Evolutionary conservation across 1,140 invertebrate genomes (phyloP).

Genomic region (Grapholita molesta): DNA sequence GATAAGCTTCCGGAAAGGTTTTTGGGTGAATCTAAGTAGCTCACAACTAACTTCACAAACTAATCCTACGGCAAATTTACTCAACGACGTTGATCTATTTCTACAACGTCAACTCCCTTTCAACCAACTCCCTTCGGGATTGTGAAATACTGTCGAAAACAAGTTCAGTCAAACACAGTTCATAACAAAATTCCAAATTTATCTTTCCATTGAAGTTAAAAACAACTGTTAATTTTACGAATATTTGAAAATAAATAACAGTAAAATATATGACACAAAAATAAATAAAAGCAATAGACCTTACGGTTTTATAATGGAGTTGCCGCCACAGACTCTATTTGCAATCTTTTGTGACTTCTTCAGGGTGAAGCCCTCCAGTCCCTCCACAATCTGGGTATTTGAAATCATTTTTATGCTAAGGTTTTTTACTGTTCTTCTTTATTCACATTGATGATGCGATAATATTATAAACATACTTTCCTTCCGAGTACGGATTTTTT

Average conservation of each 20-base stretch:
- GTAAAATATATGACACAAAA: background rate
- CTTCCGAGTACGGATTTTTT: too few relatives aligned
- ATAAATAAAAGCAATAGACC: background rate
- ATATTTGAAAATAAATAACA: background rate
- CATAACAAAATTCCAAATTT: background rate
- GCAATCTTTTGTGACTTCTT: background rate
- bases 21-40: background rate
- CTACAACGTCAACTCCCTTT: background rate
- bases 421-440: background rate
- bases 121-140: too few relatives aligned
- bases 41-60: background rate
- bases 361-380: background rate
- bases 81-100: background rate
- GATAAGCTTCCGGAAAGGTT: background rate
- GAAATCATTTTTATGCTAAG: background rate
- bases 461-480: too few relatives aligned
- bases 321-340: background rate
- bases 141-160: too few relatives aligned
- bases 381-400: background rate
- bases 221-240: background rate
- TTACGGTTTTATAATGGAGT: constrained; percentile 1
- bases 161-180: background rate
- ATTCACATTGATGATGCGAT: too few relatives aligned
- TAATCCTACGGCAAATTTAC: background rate
- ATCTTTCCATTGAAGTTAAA: too few relatives aligned